Base-by-base conservation (phyloP, 2,113 vertebrate species). In the Peromyscus polionotus region DNA sequence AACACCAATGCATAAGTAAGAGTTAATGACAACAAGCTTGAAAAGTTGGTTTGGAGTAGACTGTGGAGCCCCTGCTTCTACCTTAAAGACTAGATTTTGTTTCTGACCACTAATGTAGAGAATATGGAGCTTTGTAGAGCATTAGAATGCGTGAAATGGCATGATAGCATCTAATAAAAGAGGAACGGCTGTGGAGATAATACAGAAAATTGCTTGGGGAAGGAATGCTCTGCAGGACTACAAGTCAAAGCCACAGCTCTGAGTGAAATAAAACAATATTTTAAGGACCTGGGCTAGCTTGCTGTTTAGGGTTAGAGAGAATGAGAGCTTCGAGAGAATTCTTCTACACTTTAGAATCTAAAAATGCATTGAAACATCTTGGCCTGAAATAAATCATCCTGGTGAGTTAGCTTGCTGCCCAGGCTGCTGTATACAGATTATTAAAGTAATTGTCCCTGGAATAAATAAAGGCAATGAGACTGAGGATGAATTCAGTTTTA, bases 371-470 rank as follows among this genome's bases (percentile, higher is more conserved):
- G 79, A 70, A 94, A 79, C 20, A 48, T 51, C 31, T 61, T 48
- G 10, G 36, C 31, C n/a, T 92, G 59, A 77, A 67, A 92, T 24
- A 90, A 88, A 12, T 76, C 63, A 42, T 51, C 14, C 73, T 75
- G 22, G 31, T 67, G 10, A 59, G 36, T 39, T 24, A 42, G 68
- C 5, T 59, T 76, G 39, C 22, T 48, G 24, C 28, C 51, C 39
- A 39, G 24, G n/a, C 59, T 79, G 92, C 73, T 80, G 2, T 79
- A 85, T 80, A 17, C 28, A 88, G 75, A 92, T 93, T 79, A 87
- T 73, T 96, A 48, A 97, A 95, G 20, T 63, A 94, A 87, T 68
- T 84, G 22, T 45, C n/a, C 93, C 84, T 83, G 42, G 20, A 95
- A 63, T 48, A 76, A 81, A 59, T 31, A n/a, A 72, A 31, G 9